Evolutionary conservation across 2,888 invertebrate species (phyloP).

Genomic region (Hemistola chrysoprasaria): DNA sequence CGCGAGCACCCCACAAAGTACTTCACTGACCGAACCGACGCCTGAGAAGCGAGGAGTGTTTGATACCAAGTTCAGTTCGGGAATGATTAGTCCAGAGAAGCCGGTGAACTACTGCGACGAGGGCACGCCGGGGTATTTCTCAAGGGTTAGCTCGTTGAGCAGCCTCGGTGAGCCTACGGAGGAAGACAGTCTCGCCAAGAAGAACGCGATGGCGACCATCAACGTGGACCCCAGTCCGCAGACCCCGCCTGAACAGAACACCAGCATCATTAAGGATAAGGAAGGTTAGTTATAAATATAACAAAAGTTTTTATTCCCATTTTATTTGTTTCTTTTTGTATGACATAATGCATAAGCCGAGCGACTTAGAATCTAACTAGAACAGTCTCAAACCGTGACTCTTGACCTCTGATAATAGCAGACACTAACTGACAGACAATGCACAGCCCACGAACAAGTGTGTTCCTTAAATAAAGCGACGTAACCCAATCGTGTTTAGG

Average conservation of each 20-base stretch:
- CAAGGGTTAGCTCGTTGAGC: slow-evolving; percentile 84
- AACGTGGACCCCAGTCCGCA: slow-evolving; percentile 62
- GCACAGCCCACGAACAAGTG: no score
- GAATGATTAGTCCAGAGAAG: slow-evolving; percentile 89
- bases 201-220: slow-evolving; percentile 70
- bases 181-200: slow-evolving; percentile 68
- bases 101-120: slow-evolving; percentile 93
- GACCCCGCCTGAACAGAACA: slow-evolving; percentile 53
- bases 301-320: no score
- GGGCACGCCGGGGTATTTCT: slow-evolving; percentile 92
- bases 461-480: no score
- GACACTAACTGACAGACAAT: no score
- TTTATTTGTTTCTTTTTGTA: no score
- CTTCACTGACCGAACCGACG: slow-evolving; percentile 40
- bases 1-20: slow-evolving; percentile 53
- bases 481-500: no score
- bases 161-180: slow-evolving; percentile 81
- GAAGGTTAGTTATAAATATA: slow-evolving; percentile 69
- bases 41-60: slow-evolving; percentile 60
- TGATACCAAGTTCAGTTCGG: slow-evolving; percentile 84
- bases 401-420: no score
- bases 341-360: no score
- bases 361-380: no score
- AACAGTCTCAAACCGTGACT: no score
- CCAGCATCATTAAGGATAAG: slow-evolving; percentile 65